A percentile compares a stretch with the other conserved stretches of the same genome.
Conservation (phyloP, 2,888 invertebrate genomes). For the Cheilosia vulpina region DNA sequence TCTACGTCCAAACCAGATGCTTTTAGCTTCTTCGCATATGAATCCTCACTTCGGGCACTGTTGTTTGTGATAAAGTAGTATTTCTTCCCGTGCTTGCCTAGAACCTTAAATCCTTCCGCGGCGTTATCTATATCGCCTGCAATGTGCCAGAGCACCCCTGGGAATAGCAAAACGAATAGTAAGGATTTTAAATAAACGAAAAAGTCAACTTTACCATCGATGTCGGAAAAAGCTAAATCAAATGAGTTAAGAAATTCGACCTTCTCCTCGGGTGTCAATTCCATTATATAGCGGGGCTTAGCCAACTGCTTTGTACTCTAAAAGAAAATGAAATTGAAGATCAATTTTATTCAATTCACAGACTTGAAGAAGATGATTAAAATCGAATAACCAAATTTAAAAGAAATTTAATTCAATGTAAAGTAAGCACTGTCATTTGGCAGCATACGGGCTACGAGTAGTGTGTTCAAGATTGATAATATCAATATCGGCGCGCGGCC, state of each 20-base stretch:
- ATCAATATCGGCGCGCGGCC: no score
- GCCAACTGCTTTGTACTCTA: slow-evolving; percentile 38
- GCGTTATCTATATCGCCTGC: slow-evolving; percentile 79
- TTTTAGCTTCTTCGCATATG: slow-evolving; percentile 78
- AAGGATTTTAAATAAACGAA: not conserved
- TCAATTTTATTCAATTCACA: not conserved
- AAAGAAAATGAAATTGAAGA: not conserved
- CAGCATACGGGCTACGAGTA: no score
- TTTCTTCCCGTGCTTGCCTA: slow-evolving; percentile 83
- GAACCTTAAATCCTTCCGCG: slow-evolving; percentile 79
- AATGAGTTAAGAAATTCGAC: slow-evolving; percentile 83
- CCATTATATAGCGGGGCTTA: slow-evolving; percentile 78
- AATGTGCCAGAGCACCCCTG: slow-evolving; percentile 84
- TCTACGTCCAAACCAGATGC: slow-evolving; percentile 78
- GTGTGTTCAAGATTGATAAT: no score
- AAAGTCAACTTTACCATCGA: slow-evolving; percentile 84
- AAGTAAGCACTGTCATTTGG: no score
- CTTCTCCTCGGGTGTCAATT: slow-evolving; percentile 79
- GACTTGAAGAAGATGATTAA: no score
- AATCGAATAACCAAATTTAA: no score
- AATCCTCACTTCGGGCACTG: slow-evolving; percentile 78
- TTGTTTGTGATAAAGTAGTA: slow-evolving; percentile 84
- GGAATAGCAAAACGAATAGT: not conserved
- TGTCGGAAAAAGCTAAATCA: slow-evolving; percentile 86
- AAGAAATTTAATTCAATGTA: no score